Evolutionary conservation across 2,797 vertebrate genomes (phyloP).

Genomic region (Microhierax caerulescens): DNA sequence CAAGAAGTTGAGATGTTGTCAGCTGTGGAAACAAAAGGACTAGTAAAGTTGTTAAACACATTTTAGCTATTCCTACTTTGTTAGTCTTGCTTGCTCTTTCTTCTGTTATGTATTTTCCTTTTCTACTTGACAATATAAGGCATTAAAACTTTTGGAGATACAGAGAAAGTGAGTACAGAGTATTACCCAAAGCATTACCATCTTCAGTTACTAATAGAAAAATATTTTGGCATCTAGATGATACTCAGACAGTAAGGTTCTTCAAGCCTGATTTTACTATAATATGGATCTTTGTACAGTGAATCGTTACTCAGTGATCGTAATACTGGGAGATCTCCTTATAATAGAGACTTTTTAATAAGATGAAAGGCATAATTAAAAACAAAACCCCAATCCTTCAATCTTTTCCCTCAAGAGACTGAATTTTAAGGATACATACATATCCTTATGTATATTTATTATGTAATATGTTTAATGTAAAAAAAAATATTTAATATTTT

Average conservation of each 20-base stretch:
- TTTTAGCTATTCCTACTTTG: background rate
- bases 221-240: background rate
- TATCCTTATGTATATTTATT: background rate
- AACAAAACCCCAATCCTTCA: background rate
- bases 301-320: background rate
- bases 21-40: background rate
- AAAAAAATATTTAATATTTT: background rate
- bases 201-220: background rate
- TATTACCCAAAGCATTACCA: background rate
- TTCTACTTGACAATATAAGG: background rate
- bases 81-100: background rate
- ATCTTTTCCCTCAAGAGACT: background rate
- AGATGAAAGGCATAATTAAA: background rate
- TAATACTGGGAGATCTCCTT: background rate
- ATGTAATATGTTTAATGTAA: accelerated
- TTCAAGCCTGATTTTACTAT: background rate
- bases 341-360: background rate
- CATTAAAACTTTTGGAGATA: background rate
- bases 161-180: background rate
- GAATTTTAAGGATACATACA: background rate
- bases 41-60: background rate
- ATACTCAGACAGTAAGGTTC: background rate
- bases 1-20: background rate
- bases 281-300: background rate
- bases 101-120: background rate